Evolutionary conservation across 2,888 invertebrate species (phyloP).

Genomic region (Endotricha flammealis): DNA sequence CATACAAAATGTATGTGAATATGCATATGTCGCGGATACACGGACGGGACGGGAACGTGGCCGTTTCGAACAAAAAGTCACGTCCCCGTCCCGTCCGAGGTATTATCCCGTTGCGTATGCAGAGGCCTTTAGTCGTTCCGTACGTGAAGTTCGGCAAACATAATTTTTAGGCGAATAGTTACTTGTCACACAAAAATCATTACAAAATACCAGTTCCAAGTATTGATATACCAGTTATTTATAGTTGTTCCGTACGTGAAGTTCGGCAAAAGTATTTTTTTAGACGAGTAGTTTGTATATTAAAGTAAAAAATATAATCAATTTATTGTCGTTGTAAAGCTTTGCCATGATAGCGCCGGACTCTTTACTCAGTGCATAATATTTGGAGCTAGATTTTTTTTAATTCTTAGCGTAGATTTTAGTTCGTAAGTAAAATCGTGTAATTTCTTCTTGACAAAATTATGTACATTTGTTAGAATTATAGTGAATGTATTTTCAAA

Average conservation of each 20-base stretch:
- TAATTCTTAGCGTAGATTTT: slow-evolving; percentile 3
- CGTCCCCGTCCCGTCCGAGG: too few relatives aligned
- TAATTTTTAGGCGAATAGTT: background rate
- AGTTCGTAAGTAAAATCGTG: slow-evolving; percentile 3
- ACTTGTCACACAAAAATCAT: background rate
- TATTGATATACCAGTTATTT: too few relatives aligned
- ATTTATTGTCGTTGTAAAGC: background rate
- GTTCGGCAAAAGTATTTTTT: slow-evolving; percentile 3
- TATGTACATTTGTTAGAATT: background rate
- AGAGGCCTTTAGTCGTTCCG: too few relatives aligned
- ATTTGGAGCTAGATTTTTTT: slow-evolving; percentile 1
- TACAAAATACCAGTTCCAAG: slow-evolving; percentile 6
- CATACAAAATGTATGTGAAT: too few relatives aligned
- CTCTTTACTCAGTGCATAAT: background rate
- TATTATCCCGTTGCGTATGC: too few relatives aligned
- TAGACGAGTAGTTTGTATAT: background rate
- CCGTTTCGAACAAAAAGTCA: too few relatives aligned
- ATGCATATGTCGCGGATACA: too few relatives aligned
- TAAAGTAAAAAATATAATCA: background rate
- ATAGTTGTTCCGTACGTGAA: background rate
- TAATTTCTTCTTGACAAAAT: background rate
- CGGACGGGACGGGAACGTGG: too few relatives aligned
- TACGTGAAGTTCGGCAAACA: slow-evolving; percentile 1
- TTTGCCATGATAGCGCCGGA: background rate
- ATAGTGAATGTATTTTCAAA: background rate